A percentile compares a stretch with the other conserved stretches of the same genome.
phyloP scores from a whole-genome alignment of 2,888 invertebrate species.

The Melanotus villosus region DNA sequence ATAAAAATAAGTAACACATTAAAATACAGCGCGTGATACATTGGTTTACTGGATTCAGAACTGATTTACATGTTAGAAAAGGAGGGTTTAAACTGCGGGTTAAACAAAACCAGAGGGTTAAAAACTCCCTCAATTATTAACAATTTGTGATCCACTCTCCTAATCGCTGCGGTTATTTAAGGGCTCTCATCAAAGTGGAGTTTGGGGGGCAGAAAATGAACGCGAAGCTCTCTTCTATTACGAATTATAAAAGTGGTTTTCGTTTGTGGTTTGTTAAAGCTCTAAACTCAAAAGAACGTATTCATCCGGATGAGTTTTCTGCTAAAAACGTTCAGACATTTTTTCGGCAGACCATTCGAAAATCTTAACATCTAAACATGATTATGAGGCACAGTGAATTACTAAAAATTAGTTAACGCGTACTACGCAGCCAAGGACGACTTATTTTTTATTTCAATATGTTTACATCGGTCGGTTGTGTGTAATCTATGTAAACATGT shows the following conservation, averaged over 20 bases:
- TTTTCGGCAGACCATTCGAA: too few species aligned
- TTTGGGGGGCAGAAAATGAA: constrained; percentile 64
- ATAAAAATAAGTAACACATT: too few species aligned
- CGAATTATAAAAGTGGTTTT: constrained; percentile 28
- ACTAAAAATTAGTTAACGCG: too few species aligned
- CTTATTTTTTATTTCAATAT: too few species aligned
- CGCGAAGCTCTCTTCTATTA: constrained; percentile 46
- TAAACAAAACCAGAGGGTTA: constrained; percentile 53
- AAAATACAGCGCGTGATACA: too few species aligned
- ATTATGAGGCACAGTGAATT: too few species aligned
- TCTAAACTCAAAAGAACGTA: not conserved
- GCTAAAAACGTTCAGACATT: too few species aligned
- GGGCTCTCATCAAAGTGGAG: constrained; percentile 60
- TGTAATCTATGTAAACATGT: too few species aligned
- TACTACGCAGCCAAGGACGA: too few species aligned
- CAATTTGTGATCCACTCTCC: constrained; percentile 62
- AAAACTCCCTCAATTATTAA: constrained; percentile 65
- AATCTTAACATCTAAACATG: too few species aligned
- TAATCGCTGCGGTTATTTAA: constrained; percentile 62
- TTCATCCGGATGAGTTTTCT: constrained; percentile 9
- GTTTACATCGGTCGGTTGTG: too few species aligned
- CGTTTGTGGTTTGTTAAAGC: constrained; percentile 25
- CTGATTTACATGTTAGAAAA: not conserved
- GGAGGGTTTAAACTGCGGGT: constrained; percentile 28
- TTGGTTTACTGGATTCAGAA: not conserved